Evolutionary conservation across 2,113 vertebrate species (phyloP).

Genomic region (Syngnathoides biaculeatus): DNA sequence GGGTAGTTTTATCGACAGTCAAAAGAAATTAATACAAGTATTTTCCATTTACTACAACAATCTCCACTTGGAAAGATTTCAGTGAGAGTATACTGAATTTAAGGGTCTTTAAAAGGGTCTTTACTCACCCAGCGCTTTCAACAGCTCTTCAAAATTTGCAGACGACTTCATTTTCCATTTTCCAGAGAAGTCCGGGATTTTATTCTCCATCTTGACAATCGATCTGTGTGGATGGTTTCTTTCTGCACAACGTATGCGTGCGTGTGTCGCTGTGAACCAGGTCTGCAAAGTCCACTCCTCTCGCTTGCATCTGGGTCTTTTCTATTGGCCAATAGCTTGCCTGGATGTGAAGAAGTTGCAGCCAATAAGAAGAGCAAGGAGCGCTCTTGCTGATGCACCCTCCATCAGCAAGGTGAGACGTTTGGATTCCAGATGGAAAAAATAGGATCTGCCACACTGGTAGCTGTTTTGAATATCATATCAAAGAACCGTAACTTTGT

Average conservation of each 20-base stretch:
- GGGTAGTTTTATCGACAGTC: background rate
- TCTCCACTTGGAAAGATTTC: background rate
- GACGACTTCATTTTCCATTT: conserved; percentile 90
- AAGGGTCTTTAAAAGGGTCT: background rate
- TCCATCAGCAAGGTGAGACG: conserved; percentile 59
- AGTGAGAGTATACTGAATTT: background rate
- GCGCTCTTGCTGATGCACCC: conserved; percentile 10
- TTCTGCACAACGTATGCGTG: background rate
- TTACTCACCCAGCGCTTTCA: conserved; percentile 82
- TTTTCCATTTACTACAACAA: background rate
- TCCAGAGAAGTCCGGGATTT: conserved; percentile 82
- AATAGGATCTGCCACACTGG: conserved; percentile 18
- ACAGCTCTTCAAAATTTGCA: conserved; percentile 87
- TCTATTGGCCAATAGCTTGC: conserved; percentile 54
- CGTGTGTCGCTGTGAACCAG: conserved; percentile 18
- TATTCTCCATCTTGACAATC: conserved; percentile 21
- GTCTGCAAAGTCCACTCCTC: conserved; percentile 24
- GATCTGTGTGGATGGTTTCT: background rate
- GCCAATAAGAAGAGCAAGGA: conserved; percentile 32
- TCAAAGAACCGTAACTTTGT: background rate
- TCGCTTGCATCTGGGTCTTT: conserved; percentile 40
- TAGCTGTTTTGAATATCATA: background rate
- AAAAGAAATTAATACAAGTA: background rate
- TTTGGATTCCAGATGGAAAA: conserved; percentile 57
- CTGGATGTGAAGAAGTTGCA: conserved; percentile 39